Evolutionary conservation across 2,888 invertebrate genomes (phyloP), one percentile per base, ranked within the genome.

Genomic region (Papilio protenor): DNA sequence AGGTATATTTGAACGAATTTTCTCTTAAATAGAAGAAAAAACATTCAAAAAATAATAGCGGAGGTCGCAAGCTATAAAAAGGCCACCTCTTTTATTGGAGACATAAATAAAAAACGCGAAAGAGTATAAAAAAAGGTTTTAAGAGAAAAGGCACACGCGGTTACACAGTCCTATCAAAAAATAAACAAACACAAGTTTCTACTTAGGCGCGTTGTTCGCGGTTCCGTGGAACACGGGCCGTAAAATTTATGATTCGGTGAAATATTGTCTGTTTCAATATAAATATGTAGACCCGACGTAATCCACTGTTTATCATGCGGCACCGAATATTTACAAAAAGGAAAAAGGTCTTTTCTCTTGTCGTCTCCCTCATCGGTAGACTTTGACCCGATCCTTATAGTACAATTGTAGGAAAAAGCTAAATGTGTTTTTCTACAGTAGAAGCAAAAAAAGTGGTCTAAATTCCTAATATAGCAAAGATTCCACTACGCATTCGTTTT

Each of bases 161-260:
- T 91, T 92, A 92, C 93, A 90, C 90, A 91, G 92, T 87, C 91
- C 93, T 94, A 94, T 94, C 94, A 92, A 89, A 94, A 93, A 94
- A 92, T 89, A 94, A 93, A 93, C 90, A 92, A 87, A 92, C 92
- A 92, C 84, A 91, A 89, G 89, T 88, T 91, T 93, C 91, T 92
- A 94, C 93, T 94, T 92, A 94, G 91, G 87, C 85, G 87, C 88
- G 87, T 85, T 87, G 91, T 89, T 87, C 88, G 87, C 87, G 84
- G 90, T 91, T 93, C 90, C 90, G 84, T 87, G 90, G 92, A 94
- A 92, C 88, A 87, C 86, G 86, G 78, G 89, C 88, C 88, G 90
- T 94, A 91, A 94, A 94, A 92, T 94, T 93, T 94, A 94, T 90
- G 93, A 93, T 93, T 92, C 91, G 87, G 87, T 91, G 91, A 90